Base-by-base conservation (phyloP, 1,140 invertebrate genomes). In the Drosophila truncata region DNA sequence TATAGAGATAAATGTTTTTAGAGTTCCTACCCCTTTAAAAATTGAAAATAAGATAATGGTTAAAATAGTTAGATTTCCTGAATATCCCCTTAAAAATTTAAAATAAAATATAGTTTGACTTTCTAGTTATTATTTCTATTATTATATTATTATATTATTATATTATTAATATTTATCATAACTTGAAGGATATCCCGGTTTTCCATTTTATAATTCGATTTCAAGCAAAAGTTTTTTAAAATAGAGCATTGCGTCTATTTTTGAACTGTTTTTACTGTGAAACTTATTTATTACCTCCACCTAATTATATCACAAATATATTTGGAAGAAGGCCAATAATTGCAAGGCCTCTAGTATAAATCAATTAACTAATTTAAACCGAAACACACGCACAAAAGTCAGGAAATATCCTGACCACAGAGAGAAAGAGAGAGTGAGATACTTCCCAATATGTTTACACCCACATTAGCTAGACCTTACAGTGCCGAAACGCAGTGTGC, bases 211-310 rank as follows among this genome's bases (percentile, higher is more conserved):
- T 29, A 29, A 14, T 58, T n/a, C 7, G 50, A 14, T 33, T 25
- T 54, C 13, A 27, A 23, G 14, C 27, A 54, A 14, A 14, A 1
- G 3, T 16, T 25, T 16, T 59, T 42, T 61, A 14, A 64, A 64
- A 64, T 64, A 64, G 55, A 60, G 25, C n/a, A 2, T 20, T 20
- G n/a, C 7, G 18, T 42, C 62, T 64, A 64, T 64, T 64, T 64
- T 31, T 23, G 37, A 62, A 62, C 37, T 9, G 27, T 42, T 41
- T 64, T 10, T 35, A 42, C 27, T 23, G 57, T 62, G 37, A 42
- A 64, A 61, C 59, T 64, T 62, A 64, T 64, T 64, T 64, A 64
- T 64, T 64, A 62, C 62, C 57, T 64, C 57, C 57, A 64, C 29
- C 57, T 42, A 64, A 61, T 42, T 64, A 64, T 64, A 64, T 64